phyloP scores from a whole-genome alignment of 2,888 invertebrate genomes.

The Cerastis leucographa region DNA sequence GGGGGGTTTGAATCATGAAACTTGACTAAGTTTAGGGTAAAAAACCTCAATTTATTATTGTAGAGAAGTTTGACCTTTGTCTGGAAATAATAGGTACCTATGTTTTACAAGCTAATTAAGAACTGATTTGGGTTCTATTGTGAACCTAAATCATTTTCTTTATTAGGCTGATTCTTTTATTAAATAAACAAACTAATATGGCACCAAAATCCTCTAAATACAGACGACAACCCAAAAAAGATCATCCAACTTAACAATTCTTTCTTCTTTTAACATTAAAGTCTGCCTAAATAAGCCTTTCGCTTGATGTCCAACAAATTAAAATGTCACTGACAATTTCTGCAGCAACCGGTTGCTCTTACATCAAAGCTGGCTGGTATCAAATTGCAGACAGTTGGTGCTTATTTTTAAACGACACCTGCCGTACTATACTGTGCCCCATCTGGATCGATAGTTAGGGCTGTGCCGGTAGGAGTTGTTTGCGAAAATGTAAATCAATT shows the following conservation, averaged over 20 bases:
- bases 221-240: slow-evolving; percentile 5
- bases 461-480: slow-evolving; percentile 9
- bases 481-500: background rate
- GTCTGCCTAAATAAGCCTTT: slow-evolving; percentile 31
- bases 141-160: background rate
- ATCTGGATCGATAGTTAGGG: slow-evolving; percentile 49
- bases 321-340: slow-evolving; percentile 49
- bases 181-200: background rate
- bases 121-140: slow-evolving; percentile 7
- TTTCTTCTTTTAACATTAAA: slow-evolving; percentile 16
- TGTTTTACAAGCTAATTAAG: slow-evolving; percentile 11
- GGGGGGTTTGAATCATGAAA: slow-evolving; percentile 18
- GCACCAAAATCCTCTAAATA: background rate
- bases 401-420: slow-evolving; percentile 67
- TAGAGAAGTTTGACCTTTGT: slow-evolving; percentile 30
- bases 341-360: slow-evolving; percentile 47
- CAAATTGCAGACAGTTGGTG: slow-evolving; percentile 65
- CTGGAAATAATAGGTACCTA: slow-evolving; percentile 29
- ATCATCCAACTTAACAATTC: slow-evolving; percentile 8
- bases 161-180: background rate
- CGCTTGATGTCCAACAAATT: slow-evolving; percentile 47
- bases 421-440: slow-evolving; percentile 30
- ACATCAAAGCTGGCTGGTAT: slow-evolving; percentile 64
- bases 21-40: slow-evolving; percentile 6
- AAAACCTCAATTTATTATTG: slow-evolving; percentile 31